Evolutionary conservation across 1,140 invertebrate species (phyloP).

Genomic region (Drosophila quadrilineata): DNA sequence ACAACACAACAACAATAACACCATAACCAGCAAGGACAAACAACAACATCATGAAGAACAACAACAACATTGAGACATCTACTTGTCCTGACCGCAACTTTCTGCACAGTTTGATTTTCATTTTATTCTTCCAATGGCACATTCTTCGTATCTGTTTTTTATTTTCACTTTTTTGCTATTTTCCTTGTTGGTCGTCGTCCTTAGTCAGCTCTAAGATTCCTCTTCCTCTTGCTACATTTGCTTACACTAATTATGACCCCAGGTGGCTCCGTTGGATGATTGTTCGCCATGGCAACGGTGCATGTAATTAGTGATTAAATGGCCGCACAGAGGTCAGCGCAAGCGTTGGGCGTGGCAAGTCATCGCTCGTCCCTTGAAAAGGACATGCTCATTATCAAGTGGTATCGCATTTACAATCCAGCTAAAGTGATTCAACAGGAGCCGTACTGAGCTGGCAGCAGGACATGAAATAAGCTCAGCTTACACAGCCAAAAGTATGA

Average conservation of each 20-base stretch:
- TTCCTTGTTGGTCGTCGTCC: conserved; percentile 3
- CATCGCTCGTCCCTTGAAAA: conserved; percentile 32
- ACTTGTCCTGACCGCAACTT: conserved; percentile 54
- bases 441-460: conserved; percentile 26
- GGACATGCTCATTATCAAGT: conserved; percentile 73
- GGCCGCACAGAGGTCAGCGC: conserved; percentile 68
- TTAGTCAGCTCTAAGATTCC: conserved; percentile 44
- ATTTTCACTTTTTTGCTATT: conserved; percentile 2
- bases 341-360: conserved; percentile 22
- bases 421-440: conserved; percentile 51
- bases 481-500: conserved; percentile 14
- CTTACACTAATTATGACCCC: conserved; percentile 77
- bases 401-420: conserved; percentile 52
- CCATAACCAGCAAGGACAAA: no score
- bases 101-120: conserved; percentile 34
- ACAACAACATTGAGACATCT: conserved; percentile 35
- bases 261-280: conserved; percentile 56
- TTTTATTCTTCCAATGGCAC: neutral
- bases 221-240: conserved; percentile 72
- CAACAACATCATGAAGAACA: conserved; percentile 4
- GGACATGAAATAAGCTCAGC: conserved; percentile 1
- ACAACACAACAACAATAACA: neutral
- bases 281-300: conserved; percentile 45
- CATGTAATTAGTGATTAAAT: conserved; percentile 80
- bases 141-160: no score